These are phyloP conservation scores for Xestoiulus laeticollis DNA, from an alignment of 2,888 invertebrate species.

Conservation along the genomic window DNA sequence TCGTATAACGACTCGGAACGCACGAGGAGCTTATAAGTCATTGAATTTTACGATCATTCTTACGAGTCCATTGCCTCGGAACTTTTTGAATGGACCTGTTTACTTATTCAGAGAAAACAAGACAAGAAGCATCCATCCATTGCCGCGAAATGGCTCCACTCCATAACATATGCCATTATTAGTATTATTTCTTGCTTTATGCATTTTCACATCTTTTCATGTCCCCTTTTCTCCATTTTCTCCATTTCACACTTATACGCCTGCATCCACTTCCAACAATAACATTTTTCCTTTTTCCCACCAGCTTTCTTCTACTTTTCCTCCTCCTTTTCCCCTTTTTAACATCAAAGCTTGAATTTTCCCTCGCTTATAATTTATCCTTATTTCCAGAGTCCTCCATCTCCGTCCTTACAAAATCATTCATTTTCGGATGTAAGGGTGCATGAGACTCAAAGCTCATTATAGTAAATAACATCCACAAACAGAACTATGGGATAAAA, in stretches of 20 bases:
- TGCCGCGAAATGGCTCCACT: constrained; percentile 16
- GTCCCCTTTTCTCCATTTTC: constrained; percentile 10
- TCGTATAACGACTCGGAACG: background rate
- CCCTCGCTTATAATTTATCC: background rate
- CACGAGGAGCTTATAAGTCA: background rate
- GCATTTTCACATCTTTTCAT: constrained; percentile 29
- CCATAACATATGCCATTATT: constrained; percentile 37
- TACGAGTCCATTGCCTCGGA: constrained; percentile 19
- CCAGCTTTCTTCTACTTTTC: background rate
- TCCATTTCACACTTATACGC: background rate
- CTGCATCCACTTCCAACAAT: background rate
- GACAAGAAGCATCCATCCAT: constrained; percentile 31
- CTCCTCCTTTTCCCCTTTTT: background rate
- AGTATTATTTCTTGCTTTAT: constrained; percentile 27
- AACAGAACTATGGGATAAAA: background rate
- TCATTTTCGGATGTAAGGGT: background rate
- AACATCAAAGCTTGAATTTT: background rate
- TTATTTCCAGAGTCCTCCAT: background rate
- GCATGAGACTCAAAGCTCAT: constrained; percentile 6
- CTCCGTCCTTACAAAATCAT: constrained; percentile 29
- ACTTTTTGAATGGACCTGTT: constrained; percentile 21
- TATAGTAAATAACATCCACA: background rate
- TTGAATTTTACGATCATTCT: background rate
- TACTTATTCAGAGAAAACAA: constrained; percentile 32
- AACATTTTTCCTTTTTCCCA: background rate